Evolutionary conservation across 2,888 invertebrate genomes (phyloP).

Genomic region (Pantelozetes paolii): DNA sequence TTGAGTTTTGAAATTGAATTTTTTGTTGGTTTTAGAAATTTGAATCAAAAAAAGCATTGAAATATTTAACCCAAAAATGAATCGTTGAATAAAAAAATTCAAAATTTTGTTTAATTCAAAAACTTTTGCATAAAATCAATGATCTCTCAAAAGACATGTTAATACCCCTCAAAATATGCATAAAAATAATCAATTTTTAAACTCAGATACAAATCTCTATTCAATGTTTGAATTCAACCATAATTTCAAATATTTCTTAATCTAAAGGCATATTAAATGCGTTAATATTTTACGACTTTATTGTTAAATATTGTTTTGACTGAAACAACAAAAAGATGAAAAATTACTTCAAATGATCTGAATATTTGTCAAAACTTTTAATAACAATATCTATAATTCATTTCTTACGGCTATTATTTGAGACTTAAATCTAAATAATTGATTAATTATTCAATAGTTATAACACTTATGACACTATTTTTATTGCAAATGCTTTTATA

Average conservation of each 20-base stretch:
- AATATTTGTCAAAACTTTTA: neutral
- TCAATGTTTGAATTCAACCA: no score
- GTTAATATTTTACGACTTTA: no score
- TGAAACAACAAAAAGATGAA: no score
- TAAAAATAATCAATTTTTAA: no score
- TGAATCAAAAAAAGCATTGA: neutral
- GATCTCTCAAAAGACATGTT: conserved; percentile 2
- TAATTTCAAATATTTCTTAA: no score
- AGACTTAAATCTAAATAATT: neutral
- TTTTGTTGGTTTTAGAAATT: neutral
- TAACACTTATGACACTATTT: neutral
- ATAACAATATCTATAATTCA: neutral
- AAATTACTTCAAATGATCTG: no score
- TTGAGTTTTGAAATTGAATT: neutral
- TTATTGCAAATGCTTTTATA: no score
- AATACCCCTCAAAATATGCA: neutral
- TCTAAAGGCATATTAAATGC: no score
- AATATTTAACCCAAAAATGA: neutral
- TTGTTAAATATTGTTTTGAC: no score
- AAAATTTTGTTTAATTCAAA: neutral
- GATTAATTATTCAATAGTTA: conserved; percentile 12
- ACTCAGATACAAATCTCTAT: no score
- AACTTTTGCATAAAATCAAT: neutral
- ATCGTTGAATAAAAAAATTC: neutral
- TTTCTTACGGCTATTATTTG: neutral